A percentile compares a stretch with the other conserved stretches of the same genome.
phyloP scores from a whole-genome alignment of 2,888 invertebrate genomes.

The Choreutis nemorana region DNA sequence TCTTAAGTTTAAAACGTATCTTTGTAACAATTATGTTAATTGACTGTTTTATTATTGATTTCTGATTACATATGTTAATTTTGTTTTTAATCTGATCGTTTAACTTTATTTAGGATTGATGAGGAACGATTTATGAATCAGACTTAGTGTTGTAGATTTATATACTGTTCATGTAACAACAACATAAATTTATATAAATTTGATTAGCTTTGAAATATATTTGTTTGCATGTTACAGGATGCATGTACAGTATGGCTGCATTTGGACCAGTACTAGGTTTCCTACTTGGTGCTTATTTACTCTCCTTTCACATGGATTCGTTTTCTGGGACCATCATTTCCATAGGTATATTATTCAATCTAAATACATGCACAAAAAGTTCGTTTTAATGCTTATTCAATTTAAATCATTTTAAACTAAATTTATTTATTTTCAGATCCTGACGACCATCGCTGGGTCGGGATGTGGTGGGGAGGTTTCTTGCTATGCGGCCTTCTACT shows the following conservation, averaged over 20 bases:
- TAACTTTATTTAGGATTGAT: too few species aligned
- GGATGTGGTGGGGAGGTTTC: slow-evolving; percentile 97
- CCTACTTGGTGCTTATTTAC: slow-evolving; percentile 87
- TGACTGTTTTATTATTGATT: too few species aligned
- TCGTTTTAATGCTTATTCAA: neutral
- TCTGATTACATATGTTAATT: too few species aligned
- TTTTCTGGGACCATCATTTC: slow-evolving; percentile 77
- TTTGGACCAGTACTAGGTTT: slow-evolving; percentile 96
- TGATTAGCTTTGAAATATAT: too few species aligned
- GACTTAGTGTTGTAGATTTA: too few species aligned
- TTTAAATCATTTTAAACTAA: neutral
- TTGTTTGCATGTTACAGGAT: slow-evolving; percentile 68
- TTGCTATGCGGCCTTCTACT: slow-evolving; percentile 88
- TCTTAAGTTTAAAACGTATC: too few species aligned
- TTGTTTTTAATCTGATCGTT: too few species aligned
- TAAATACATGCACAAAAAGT: neutral
- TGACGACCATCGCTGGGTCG: slow-evolving; percentile 86
- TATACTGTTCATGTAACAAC: too few species aligned
- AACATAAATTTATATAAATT: too few species aligned
- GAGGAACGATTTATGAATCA: too few species aligned
- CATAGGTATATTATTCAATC: slow-evolving; percentile 67
- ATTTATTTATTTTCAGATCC: slow-evolving; percentile 67
- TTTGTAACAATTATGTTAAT: too few species aligned
- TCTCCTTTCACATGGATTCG: slow-evolving; percentile 92
- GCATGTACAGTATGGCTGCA: slow-evolving; percentile 96